Conservation (phyloP, 2,113 vertebrate species). For the Channa maculata region DNA sequence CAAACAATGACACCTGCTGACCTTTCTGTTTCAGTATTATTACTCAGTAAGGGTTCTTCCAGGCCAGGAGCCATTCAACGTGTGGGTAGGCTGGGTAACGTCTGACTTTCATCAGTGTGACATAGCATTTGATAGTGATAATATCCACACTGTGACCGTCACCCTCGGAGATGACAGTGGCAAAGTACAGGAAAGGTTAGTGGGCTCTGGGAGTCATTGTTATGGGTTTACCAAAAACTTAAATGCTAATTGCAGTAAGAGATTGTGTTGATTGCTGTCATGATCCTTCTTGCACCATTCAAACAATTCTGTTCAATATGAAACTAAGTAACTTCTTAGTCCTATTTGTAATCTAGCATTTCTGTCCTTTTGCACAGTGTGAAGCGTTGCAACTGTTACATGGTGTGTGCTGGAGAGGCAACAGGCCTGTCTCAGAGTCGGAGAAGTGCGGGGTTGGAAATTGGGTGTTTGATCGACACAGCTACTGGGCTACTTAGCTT, state of each 20-base stretch:
- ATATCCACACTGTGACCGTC: constrained; percentile 90
- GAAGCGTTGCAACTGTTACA: constrained; percentile 94
- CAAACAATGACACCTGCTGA: constrained; percentile 26
- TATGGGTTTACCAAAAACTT: background rate
- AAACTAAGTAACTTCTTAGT: background rate
- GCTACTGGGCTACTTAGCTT: constrained; percentile 92
- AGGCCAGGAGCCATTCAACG: constrained; percentile 92
- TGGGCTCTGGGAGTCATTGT: constrained; percentile 14
- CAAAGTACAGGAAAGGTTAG: constrained; percentile 96
- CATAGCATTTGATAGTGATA: constrained; percentile 87
- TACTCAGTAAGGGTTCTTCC: constrained; percentile 94
- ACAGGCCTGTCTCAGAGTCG: constrained; percentile 90
- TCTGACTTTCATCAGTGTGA: constrained; percentile 91
- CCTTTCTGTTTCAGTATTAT: constrained; percentile 87
- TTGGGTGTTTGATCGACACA: constrained; percentile 92
- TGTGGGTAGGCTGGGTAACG: constrained; percentile 98
- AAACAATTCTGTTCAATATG: background rate
- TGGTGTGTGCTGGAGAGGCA: constrained; percentile 95
- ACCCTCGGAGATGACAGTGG: constrained; percentile 95
- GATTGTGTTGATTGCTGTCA: background rate
- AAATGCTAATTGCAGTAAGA: background rate
- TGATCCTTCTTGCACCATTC: background rate
- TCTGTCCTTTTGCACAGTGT: constrained; percentile 79
- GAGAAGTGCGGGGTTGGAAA: constrained; percentile 90
- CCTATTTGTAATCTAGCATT: background rate